Evolutionary conservation across 2,888 invertebrate genomes (phyloP).

Genomic region (Scelioninae gen. 2): DNA sequence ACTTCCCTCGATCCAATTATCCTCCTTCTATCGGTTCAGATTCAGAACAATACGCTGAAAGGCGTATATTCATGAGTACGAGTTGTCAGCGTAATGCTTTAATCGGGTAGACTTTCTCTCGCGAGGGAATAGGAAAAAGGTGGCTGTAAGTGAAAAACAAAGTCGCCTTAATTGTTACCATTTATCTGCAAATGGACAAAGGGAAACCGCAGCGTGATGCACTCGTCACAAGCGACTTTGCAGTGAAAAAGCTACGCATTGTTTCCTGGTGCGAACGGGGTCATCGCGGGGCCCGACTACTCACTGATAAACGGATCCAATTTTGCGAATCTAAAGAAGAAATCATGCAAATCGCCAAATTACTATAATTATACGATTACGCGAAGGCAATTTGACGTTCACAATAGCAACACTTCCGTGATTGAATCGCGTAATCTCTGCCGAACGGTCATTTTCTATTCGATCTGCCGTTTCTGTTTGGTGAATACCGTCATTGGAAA

Average conservation of each 20-base stretch:
- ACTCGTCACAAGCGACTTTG: constrained; percentile 30
- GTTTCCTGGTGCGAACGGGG: constrained; percentile 49
- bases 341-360: constrained; percentile 44
- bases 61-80: too few species aligned
- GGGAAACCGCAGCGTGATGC: constrained; percentile 27
- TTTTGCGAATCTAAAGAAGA: constrained; percentile 36
- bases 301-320: constrained; percentile 42
- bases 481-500: not conserved
- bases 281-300: constrained; percentile 44
- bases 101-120: constrained; percentile 47
- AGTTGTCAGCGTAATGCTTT: constrained; percentile 21
- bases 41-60: constrained; percentile 32
- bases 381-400: constrained; percentile 19
- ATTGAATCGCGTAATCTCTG: constrained; percentile 1
- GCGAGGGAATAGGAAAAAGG: not conserved
- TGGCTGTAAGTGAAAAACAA: constrained; percentile 36
- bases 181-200: constrained; percentile 50
- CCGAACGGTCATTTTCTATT: constrained; percentile 12
- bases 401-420: constrained; percentile 22
- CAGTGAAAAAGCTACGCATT: constrained; percentile 40
- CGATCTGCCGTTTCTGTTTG: constrained; percentile 12
- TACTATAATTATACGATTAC: constrained; percentile 50
- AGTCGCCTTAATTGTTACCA: constrained; percentile 45
- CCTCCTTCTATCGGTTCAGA: constrained; percentile 6
- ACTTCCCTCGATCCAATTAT: constrained; percentile 28